Evolutionary conservation across 2,797 vertebrate species (phyloP), one percentile per base, ranked within the genome.

Genomic region (Ispidina picta): DNA sequence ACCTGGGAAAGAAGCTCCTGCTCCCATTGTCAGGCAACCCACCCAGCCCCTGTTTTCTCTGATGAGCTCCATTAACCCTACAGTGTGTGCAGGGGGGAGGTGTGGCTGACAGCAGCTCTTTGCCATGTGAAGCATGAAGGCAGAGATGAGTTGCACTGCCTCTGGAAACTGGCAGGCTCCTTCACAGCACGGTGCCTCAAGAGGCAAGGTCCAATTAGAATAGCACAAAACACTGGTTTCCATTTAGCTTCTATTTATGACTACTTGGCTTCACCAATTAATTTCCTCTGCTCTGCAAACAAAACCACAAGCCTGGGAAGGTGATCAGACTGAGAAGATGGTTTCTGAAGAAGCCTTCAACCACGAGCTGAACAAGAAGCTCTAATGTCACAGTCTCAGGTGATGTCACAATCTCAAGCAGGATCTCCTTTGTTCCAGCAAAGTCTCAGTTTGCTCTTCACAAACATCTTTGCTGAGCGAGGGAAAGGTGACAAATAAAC

Each of bases 181-280:
- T 78, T 46, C 72, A 63, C 64, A 71, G 80, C 48, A 55, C 62
- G 39, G 12, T 55, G 66, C 54, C 83, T 86, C 65, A 3, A 62
- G 83, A 82, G 68, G 55, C 54, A 37, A 43, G 8, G 44, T 35
- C 68, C 64, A 58, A 58, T 29, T 54, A 92, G 64, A 86, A n/a
- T 19, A 76, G 43, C 64, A 56, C 20, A 73, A 3, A 2, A 58
- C 29, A 94, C 68, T 60, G 39, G 56, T 71, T 84, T 71, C 64
- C 33, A 91, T 88, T 94, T 88, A 84, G 62, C 83, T 79, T 64
- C 71, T 91, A 19, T 88, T 92, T 86, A 65, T 74, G 83, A 74
- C 56, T 79, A 43, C 43, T 62, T 71, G 8, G 37, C 64, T 88
- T 89, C 79, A 86, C 71, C 79, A 90, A 91, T 59, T 82, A 76